phyloP scores from a whole-genome alignment of 2,888 invertebrate species.

The Drosophila limbata region DNA sequence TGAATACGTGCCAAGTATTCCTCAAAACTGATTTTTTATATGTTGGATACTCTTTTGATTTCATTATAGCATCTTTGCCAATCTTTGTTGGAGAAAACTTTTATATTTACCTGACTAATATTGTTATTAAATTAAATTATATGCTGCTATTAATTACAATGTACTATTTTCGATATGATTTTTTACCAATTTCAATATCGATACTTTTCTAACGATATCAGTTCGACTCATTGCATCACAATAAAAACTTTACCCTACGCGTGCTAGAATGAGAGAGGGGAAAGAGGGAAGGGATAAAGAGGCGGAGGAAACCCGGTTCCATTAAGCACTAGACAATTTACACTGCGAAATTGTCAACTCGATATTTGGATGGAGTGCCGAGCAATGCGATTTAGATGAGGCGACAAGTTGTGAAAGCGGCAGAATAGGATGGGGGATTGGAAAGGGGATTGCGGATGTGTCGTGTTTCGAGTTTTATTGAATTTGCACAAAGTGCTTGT shows the following conservation, averaged over 20 bases:
- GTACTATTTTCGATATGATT: too few relatives aligned
- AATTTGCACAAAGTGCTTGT: conserved; percentile 60
- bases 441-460: conserved; percentile 11
- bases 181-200: not conserved
- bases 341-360: conserved; percentile 42
- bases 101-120: too few relatives aligned
- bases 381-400: conserved; percentile 29
- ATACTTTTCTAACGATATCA: not conserved
- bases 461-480: conserved; percentile 54
- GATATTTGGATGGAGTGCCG: conserved; percentile 25
- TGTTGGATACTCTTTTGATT: too few relatives aligned
- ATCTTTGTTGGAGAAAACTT: too few relatives aligned
- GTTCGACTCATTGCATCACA: conserved; percentile 23
- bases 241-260: conserved; percentile 36
- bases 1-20: too few relatives aligned
- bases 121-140: not conserved
- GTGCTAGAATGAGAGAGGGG: conserved; percentile 5
- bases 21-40: too few relatives aligned
- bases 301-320: conserved; percentile 8
- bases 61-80: too few relatives aligned
- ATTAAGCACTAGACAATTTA: conserved; percentile 41
- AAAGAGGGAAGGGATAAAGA: not conserved
- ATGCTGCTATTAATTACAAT: too few relatives aligned
- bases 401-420: not conserved
- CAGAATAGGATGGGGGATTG: not conserved